Evolutionary conservation across 2,113 vertebrate species (phyloP).

Genomic region (Carassius gibelio): DNA sequence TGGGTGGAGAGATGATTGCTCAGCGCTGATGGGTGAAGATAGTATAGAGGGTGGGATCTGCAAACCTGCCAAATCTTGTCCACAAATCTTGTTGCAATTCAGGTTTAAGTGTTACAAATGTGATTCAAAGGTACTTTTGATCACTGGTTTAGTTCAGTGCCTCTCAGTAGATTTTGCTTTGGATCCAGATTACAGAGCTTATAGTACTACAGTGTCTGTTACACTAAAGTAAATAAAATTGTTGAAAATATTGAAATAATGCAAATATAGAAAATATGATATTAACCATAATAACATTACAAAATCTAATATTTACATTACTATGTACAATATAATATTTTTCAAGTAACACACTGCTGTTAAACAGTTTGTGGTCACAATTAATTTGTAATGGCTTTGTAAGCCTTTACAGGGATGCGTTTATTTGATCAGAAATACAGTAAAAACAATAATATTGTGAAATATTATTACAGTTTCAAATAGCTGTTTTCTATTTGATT

Average conservation of each 20-base stretch:
- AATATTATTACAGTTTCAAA: background rate
- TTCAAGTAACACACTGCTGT: background rate
- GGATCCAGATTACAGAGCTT: background rate
- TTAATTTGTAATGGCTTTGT: background rate
- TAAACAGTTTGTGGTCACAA: no score
- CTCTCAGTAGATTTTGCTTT: background rate
- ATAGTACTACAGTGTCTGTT: background rate
- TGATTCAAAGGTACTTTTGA: background rate
- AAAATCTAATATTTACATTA: background rate
- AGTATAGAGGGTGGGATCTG: background rate
- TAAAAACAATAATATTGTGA: background rate
- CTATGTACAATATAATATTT: background rate
- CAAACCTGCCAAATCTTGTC: conserved; percentile 16
- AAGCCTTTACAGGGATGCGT: background rate
- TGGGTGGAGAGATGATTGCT: conserved; percentile 48
- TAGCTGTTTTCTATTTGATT: background rate
- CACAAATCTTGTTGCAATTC: conserved; percentile 16
- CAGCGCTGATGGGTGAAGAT: conserved; percentile 28
- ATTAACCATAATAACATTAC: background rate
- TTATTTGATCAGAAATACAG: background rate
- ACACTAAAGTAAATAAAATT: background rate
- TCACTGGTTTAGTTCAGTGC: background rate
- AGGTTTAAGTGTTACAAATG: background rate
- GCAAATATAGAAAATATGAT: background rate
- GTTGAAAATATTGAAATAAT: background rate